Percentiles rank a stretch among this genome's conserved stretches.
These are phyloP conservation scores for Lochmaea crataegi DNA, from an alignment of 2,888 invertebrate genomes.

Conservation along the genomic window DNA sequence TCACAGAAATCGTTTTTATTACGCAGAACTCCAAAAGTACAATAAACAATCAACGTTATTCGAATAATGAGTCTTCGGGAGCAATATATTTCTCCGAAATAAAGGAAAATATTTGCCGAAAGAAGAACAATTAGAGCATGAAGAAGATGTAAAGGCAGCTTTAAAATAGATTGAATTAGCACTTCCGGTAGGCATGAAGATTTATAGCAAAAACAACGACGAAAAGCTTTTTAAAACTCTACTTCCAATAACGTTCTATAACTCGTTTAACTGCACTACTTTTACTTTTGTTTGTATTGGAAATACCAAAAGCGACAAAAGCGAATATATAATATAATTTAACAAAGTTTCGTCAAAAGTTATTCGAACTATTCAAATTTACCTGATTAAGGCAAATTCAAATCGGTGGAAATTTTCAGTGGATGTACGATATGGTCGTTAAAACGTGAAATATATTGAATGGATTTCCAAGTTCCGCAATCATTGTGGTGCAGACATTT, in stretches of 20 bases:
- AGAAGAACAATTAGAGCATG: constrained; percentile 27
- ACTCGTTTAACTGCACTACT: no score
- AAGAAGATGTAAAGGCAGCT: constrained; percentile 14
- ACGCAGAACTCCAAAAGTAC: constrained; percentile 27
- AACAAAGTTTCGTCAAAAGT: neutral
- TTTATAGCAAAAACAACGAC: constrained; percentile 6
- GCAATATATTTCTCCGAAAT: constrained; percentile 19
- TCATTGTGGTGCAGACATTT: constrained; percentile 41
- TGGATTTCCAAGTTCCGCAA: constrained; percentile 40
- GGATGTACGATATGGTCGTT: constrained; percentile 31
- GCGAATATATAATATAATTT: neutral
- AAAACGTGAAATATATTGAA: constrained; percentile 42
- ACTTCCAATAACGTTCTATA: no score
- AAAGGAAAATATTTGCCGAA: constrained; percentile 25
- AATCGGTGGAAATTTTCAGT: constrained; percentile 17
- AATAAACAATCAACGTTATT: constrained; percentile 27
- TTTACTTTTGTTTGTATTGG: no score
- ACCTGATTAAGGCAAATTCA: constrained; percentile 30
- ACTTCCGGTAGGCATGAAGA: constrained; percentile 17
- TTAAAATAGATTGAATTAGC: constrained; percentile 23
- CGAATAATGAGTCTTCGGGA: constrained; percentile 26
- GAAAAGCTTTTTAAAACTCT: no score
- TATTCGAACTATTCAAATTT: constrained; percentile 26
- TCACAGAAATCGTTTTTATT: constrained; percentile 21
- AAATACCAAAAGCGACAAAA: neutral